Conservation (phyloP, 2,797 vertebrate genomes). For the Podargus strigoides region DNA sequence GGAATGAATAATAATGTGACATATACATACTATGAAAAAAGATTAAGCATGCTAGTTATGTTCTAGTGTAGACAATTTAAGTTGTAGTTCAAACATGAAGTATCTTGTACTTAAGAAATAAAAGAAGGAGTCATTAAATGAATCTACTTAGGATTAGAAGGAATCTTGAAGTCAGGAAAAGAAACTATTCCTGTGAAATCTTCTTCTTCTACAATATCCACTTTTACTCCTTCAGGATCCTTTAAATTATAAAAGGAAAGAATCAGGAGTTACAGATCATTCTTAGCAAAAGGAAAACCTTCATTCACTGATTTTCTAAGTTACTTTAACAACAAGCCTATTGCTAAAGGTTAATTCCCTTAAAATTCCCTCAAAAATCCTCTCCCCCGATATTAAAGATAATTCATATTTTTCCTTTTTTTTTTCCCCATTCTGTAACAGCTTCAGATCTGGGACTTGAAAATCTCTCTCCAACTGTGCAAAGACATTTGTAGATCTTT, state of each 20-base stretch:
- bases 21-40: no score
- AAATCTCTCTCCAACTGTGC: neutral
- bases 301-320: neutral
- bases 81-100: no score
- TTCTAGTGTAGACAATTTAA: no score
- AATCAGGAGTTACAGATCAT: neutral
- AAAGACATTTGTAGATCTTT: neutral
- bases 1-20: no score
- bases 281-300: neutral
- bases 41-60: no score
- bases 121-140: no score
- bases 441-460: neutral
- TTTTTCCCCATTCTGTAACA: neutral
- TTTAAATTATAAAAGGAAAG: constrained; percentile 59
- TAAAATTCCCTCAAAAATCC: neutral
- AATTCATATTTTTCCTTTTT: neutral
- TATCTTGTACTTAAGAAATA: no score
- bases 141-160: constrained; percentile 87
- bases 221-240: constrained; percentile 83
- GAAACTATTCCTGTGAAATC: constrained; percentile 87
- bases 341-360: neutral
- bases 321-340: neutral
- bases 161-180: constrained; percentile 91
- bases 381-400: neutral
- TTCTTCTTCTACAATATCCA: constrained; percentile 81